These are phyloP conservation scores for Anoplius nigerrimus DNA, from an alignment of 2,888 invertebrate genomes.

Conservation along the genomic window DNA sequence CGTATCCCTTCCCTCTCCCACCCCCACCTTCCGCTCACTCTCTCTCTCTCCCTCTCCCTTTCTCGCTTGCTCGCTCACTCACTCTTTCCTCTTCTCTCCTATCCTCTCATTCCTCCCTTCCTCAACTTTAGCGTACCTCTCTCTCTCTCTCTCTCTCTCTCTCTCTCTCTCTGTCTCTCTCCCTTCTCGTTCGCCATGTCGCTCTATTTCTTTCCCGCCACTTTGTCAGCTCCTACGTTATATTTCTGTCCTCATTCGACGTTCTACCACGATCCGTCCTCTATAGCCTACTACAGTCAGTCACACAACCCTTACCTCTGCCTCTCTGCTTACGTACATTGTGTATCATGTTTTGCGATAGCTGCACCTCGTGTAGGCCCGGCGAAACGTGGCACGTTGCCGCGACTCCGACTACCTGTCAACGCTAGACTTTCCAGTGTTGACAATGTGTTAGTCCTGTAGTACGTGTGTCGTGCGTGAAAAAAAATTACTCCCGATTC, in stretches of 20 bases:
- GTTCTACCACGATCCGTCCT: slow-evolving; percentile 23
- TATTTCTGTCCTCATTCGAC: slow-evolving; percentile 23
- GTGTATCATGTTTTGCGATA: slow-evolving; percentile 19
- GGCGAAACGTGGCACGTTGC: slow-evolving; percentile 41
- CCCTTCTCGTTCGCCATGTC: background rate
- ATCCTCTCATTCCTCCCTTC: background rate
- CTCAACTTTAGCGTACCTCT: background rate
- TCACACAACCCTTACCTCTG: slow-evolving; percentile 26
- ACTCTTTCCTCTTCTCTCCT: background rate
- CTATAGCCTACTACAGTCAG: slow-evolving; percentile 28
- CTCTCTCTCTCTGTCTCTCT: background rate
- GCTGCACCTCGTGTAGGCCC: slow-evolving; percentile 40
- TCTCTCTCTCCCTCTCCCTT: slow-evolving; percentile 1
- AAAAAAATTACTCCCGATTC: no score
- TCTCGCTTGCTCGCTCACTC: slow-evolving; percentile 17
- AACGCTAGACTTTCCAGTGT: slow-evolving; percentile 21
- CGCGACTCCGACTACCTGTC: slow-evolving; percentile 37
- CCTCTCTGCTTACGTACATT: slow-evolving; percentile 12
- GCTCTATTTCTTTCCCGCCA: background rate
- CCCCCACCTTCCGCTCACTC: background rate
- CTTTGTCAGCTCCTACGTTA: slow-evolving; percentile 8
- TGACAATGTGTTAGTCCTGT: background rate
- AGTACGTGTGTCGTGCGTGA: background rate
- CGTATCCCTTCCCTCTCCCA: slow-evolving; percentile 19
- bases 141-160: slow-evolving; percentile 17